Evolutionary conservation across 1,140 invertebrate genomes (phyloP), one percentile per base, ranked within the genome.

Genomic region (Pseudomyrmex cubaensis): DNA sequence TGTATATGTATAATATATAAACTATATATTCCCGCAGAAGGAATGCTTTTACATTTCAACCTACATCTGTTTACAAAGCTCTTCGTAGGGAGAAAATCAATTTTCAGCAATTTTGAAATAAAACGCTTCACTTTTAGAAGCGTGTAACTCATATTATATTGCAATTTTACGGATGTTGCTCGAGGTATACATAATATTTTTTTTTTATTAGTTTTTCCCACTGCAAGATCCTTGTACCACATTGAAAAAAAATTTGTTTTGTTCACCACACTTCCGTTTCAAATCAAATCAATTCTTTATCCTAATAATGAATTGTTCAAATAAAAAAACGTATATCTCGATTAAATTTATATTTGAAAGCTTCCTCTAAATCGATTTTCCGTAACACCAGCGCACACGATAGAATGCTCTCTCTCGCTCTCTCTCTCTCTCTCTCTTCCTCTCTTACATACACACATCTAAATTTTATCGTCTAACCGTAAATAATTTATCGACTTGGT

Each of bases 321-420:
- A 80, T 80, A 50, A 62, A 72, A 80, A 2, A 10, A 3, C 22
- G 15, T 48, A n/a, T 70, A 72, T 17, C 44, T 48, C 66, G 76
- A 80, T 80, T 80, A 80, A 80, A 80, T 80, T 80, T 80, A 72
- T 80, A 72, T 80, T 70, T 59, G 76, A 70, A 70, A 78, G 64
- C 54, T 56, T 67, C 17, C 62, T 46, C 25, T 35, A n/a, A 35
- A 80, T 80, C 56, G 76, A 80, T 80, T 57, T 57, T 54, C 48
- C 9, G 62, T 67, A 77, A 77, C 74, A 25, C 44, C 12, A 44
- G 46, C n/a, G 13, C 15, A 25, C 74, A 52, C 52, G 63, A 56
- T 77, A n/a, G 8, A 46, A 15, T 35, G 5, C 35, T 35, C 35
- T 35, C 35, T 35, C 35, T 7, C 3, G 4, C 25, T 7, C 35